These are phyloP conservation scores for Heteromyza rotundicornis DNA, from an alignment of 2,888 invertebrate species.

Conservation along the genomic window DNA sequence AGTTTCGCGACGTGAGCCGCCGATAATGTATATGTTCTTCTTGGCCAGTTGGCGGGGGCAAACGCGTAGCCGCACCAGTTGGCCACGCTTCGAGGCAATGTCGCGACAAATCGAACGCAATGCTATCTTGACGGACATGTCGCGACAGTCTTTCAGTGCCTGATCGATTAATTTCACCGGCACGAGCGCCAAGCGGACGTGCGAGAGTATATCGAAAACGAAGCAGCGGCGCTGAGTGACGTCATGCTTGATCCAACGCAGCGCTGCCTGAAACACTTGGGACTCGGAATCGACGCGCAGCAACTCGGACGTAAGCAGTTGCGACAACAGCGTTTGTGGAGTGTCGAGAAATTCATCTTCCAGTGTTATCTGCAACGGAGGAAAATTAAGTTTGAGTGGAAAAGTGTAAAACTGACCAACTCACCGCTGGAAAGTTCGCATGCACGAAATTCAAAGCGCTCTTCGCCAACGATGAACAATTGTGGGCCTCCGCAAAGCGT, in stretches of 20 bases:
- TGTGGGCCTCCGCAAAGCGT: slow-evolving; percentile 89
- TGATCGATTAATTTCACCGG: slow-evolving; percentile 80
- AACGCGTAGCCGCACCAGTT: slow-evolving; percentile 76
- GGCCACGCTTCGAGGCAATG: slow-evolving; percentile 76
- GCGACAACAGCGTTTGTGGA: slow-evolving; percentile 77
- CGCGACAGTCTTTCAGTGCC: slow-evolving; percentile 77
- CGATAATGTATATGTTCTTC: slow-evolving; percentile 86
- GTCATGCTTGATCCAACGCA: slow-evolving; percentile 87
- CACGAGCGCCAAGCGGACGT: slow-evolving; percentile 83
- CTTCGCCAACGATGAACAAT: slow-evolving; percentile 77
- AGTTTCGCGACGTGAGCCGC: slow-evolving; percentile 84
- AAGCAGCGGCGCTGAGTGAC: slow-evolving; percentile 77
- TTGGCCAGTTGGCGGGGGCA: slow-evolving; percentile 85
- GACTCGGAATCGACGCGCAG: slow-evolving; percentile 87
- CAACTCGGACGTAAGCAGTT: slow-evolving; percentile 83
- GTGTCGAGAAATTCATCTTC: slow-evolving; percentile 88
- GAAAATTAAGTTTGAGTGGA: neutral
- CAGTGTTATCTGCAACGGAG: slow-evolving; percentile 64
- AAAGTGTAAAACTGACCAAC: slow-evolving; percentile 61
- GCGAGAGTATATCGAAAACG: slow-evolving; percentile 84
- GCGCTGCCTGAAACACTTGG: slow-evolving; percentile 86
- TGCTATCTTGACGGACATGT: slow-evolving; percentile 81
- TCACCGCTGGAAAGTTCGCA: slow-evolving; percentile 78
- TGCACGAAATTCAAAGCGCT: slow-evolving; percentile 83
- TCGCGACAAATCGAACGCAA: slow-evolving; percentile 80